Base-by-base conservation (phyloP, 35 echinoderm and acorn worm species). In the Ophiothrix spiculata region DNA sequence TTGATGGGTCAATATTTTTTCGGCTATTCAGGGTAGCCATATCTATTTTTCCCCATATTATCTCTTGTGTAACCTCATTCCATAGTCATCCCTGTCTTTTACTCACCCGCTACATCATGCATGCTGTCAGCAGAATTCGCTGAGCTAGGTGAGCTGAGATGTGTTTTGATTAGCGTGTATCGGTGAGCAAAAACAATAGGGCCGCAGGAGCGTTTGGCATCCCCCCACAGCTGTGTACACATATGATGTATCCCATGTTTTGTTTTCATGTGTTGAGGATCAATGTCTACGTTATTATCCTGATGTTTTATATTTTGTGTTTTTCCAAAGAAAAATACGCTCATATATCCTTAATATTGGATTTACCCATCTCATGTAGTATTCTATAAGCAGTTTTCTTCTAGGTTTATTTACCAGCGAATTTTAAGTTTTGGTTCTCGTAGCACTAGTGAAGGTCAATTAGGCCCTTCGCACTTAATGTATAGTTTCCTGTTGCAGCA, bases 131-230 rank as follows among this genome's bases (percentile, higher is more conserved):
- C 60, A 12, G 60, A 69, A 69, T 69, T 69, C 29, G 60, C 25
- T 15, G 29, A 69, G n/a, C n/a, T n/a, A n/a, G 60, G 60, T 69
- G 60, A 69, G 60, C 25, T 4, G 60, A 69, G 60, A 69, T 69
- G 60, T 69, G 60, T 69, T 69, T 69, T 69, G 16, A 69, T 69
- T 69, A 69, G 60, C 60, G 25, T 69, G 60, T 69, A 69, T 69
- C 60, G 23, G 60, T 69, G 60, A 69, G 60, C 60, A 12, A 69
- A 69, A 69, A 69, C 60, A 69, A 69, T 69, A 69, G 60, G 60
- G 60, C 60, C 60, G 60, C 60, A 69, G 23, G 60, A 69, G 60
- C 17, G 60, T n/a, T 10, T 15, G 60, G 60, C 60, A 28, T 28
- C 29, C 60, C 6, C 60, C 8, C 16, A 1, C 60, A 69, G 60